These are phyloP conservation scores for Austrofundulus limnaeus DNA, from an alignment of 2,113 vertebrate species.

Conservation along the genomic window DNA sequence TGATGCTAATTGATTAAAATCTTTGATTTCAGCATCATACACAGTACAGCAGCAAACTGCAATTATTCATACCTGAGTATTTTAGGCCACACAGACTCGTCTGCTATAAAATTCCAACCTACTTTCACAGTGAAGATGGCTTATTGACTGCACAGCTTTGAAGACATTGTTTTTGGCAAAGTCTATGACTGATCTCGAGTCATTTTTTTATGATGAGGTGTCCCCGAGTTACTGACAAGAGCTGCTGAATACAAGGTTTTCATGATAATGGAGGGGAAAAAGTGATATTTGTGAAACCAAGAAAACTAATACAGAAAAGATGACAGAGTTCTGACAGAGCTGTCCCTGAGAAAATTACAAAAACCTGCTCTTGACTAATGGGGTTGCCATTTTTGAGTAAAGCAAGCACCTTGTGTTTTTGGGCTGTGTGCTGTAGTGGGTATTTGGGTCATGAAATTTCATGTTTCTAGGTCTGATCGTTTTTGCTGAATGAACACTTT, in stretches of 20 bases:
- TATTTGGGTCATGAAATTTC: not conserved
- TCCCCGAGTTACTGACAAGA: not conserved
- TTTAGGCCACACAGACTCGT: not conserved
- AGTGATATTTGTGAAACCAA: not conserved
- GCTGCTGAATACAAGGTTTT: not conserved
- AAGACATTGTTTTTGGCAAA: not conserved
- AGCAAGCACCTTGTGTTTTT: not conserved
- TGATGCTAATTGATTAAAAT: not conserved
- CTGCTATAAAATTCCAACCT: too few species aligned
- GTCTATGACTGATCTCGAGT: not conserved
- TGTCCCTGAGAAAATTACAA: not conserved
- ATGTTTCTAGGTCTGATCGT: not conserved
- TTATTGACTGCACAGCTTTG: not conserved
- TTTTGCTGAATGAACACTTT: not conserved
- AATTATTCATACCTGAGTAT: not conserved
- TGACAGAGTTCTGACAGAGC: not conserved
- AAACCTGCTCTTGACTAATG: not conserved
- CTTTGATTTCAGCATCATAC: not conserved
- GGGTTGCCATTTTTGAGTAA: not conserved
- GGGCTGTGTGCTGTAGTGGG: not conserved
- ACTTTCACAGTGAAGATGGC: not conserved
- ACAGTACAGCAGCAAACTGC: not conserved
- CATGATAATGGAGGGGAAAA: not conserved
- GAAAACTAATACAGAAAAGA: not conserved
- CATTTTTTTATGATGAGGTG: not conserved